Evolutionary conservation across 2,113 vertebrate species (phyloP), one percentile per base, ranked within the genome.

Genomic region (Petrocephalus zakoni): DNA sequence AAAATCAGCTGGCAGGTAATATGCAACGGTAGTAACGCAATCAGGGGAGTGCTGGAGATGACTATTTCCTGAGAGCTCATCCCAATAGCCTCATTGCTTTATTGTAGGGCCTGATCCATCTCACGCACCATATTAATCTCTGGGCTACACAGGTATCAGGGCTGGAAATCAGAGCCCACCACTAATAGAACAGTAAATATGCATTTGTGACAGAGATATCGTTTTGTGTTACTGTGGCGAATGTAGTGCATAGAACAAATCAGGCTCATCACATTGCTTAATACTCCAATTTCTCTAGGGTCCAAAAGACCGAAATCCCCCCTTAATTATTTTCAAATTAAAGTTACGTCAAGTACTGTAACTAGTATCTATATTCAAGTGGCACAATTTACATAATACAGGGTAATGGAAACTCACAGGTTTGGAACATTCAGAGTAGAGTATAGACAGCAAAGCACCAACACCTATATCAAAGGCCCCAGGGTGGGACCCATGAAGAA

Each of bases 101-200:
- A 91, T 92, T 87, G 15, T 47, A 25, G 42, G 87, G 82, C 88
- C 85, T 86, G 89, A 92, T 92, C 91, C 89, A 91, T 93, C 91
- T 90, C 88, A 88, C 53, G 87, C 82, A 90, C 82, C 89, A 90
- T 90, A 92, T 92, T 90, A 88, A 93, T 91, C 91, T 92, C 88
- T 83, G 90, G 88, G 87, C 90, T 89, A 83, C 84, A 89, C 81
- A 68, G 37, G 87, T 90, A 90, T 90, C 90, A 22, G 89, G 58
- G 86, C 86, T 61, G 75, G 90, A 88, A 91, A 92, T 93, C 91
- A 92, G 87, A 86, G 87, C 88, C 52, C 52, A 88, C 87, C 87
- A 88, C 90, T 82, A 87, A 86, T 55, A 86, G 89, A 37, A 29
- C 86, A 87, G 87, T 89, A 53, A 85, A 89, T 85, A 91, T 89